A percentile compares a stretch with the other conserved stretches of the same genome.
These are phyloP conservation scores for Syngnathus floridae DNA, from an alignment of 2,113 vertebrate species.

Conservation along the genomic window DNA sequence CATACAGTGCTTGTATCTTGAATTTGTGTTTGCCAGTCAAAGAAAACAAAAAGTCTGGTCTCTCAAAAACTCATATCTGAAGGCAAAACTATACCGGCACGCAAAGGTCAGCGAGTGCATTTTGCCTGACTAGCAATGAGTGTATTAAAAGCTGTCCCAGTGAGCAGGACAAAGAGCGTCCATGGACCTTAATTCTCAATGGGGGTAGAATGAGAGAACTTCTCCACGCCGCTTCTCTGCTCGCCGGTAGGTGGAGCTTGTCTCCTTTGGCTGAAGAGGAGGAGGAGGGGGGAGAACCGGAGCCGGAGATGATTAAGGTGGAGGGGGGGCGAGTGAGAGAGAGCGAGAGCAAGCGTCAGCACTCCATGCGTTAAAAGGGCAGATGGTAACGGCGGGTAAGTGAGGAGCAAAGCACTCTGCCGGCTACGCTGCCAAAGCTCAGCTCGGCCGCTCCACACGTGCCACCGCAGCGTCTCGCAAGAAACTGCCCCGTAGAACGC, in stretches of 20 bases:
- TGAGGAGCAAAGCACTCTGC: slow-evolving; percentile 66
- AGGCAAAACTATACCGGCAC: too few species aligned
- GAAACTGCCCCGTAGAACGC: slow-evolving; percentile 20
- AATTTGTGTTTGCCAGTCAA: too few species aligned
- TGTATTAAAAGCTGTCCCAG: neutral
- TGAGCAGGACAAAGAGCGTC: neutral
- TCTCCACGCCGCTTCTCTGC: neutral
- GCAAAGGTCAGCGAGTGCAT: neutral
- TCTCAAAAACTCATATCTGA: neutral
- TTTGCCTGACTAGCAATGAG: neutral
- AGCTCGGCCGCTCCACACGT: slow-evolving; percentile 40
- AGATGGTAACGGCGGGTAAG: slow-evolving; percentile 69
- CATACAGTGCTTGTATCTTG: too few species aligned
- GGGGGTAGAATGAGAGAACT: neutral
- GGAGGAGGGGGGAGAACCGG: slow-evolving; percentile 33
- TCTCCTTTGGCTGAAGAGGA: slow-evolving; percentile 50
- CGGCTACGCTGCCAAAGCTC: slow-evolving; percentile 59
- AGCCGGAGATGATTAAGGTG: slow-evolving; percentile 8
- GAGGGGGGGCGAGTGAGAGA: neutral
- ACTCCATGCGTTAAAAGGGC: slow-evolving; percentile 64
- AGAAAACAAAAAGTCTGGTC: neutral
- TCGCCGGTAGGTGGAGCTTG: slow-evolving; percentile 60
- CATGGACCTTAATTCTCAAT: neutral
- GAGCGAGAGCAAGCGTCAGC: slow-evolving; percentile 59
- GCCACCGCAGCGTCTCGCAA: slow-evolving; percentile 53